A percentile compares a stretch with the other conserved stretches of the same genome.
These are phyloP conservation scores for Tridacna gigas DNA, from an alignment of 2,888 invertebrate species.

Conservation along the genomic window DNA sequence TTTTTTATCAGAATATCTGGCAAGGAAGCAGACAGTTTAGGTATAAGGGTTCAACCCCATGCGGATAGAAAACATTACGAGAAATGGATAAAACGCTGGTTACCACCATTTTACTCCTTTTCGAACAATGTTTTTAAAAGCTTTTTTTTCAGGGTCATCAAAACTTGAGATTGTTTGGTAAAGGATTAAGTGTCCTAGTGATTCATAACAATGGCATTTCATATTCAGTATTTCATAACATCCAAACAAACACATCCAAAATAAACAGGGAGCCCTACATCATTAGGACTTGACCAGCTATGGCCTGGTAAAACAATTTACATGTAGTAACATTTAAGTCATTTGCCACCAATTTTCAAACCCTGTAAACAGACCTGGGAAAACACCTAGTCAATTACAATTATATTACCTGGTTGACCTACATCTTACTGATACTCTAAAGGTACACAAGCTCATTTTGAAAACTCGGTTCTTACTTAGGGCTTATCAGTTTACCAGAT, in stretches of 20 bases:
- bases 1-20: too few relatives aligned
- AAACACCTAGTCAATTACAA: slow-evolving; percentile 22
- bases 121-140: not conserved
- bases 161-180: not conserved
- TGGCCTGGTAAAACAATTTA: slow-evolving; percentile 7
- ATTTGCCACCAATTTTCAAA: slow-evolving; percentile 11
- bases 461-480: too few relatives aligned
- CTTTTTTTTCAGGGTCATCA: not conserved
- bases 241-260: too few relatives aligned
- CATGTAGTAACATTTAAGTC: slow-evolving; percentile 10
- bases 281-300: not conserved
- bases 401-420: slow-evolving; percentile 24
- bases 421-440: not conserved
- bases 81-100: not conserved
- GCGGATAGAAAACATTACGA: not conserved
- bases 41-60: too few relatives aligned
- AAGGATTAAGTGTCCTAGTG: not conserved
- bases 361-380: not conserved
- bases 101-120: not conserved
- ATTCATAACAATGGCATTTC: too few relatives aligned
- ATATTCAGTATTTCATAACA: too few relatives aligned
- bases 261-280: not conserved
- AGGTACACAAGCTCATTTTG: not conserved
- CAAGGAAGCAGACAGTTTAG: too few relatives aligned
- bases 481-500: too few relatives aligned